Evolutionary conservation across 2,888 invertebrate species (phyloP), one percentile per base, ranked within the genome.

Genomic region (Lepidocyrtinus sp.): DNA sequence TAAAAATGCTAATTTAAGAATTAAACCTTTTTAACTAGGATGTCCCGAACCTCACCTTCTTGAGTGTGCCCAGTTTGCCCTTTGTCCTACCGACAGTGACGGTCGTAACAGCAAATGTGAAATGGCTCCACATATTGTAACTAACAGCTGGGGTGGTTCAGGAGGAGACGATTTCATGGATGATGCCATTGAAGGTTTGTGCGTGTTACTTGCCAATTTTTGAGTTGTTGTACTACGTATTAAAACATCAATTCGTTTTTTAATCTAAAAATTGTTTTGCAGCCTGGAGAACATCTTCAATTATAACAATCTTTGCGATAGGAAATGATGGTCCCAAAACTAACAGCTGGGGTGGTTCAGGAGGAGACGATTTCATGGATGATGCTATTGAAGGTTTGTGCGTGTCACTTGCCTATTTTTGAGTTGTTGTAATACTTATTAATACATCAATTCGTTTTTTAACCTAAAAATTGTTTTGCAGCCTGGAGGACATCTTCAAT

Each of bases 111-210:
- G 64, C 19, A 17, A 72, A 22, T 72, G 72, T 25, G 72, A 24
- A 9, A 5, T 63, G 50, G 73, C 73, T 26, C 73, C 73, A 7
- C 63, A 73, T 12, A 55, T 73, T 50, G 64, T 64, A 1, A 73
- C 64, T 0, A 73, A 73, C 73, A 73, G 73, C 64, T 73, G 73
- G 73, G 73, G 73, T 24, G 73, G 73, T 12, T 19, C 21, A 46
- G 21, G 22, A 50, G 64, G 25, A n/a, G 63, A 64, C 19, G 50
- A 45, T 15, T 73, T 73, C 17, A 64, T 19, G 17, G 73, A 73
- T 55, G 73, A 64, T 17, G 64, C 46, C 0, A 73, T 71, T 45
- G 2, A 55, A 63, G 71, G 71, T 71, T 5, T 36, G 61, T 7
- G 21, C 7, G 19, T 26, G 15, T 5, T 27, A 64, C 12, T n/a